phyloP scores from a whole-genome alignment of 2,888 invertebrate genomes.

The Rhorus exstirpatorius region DNA sequence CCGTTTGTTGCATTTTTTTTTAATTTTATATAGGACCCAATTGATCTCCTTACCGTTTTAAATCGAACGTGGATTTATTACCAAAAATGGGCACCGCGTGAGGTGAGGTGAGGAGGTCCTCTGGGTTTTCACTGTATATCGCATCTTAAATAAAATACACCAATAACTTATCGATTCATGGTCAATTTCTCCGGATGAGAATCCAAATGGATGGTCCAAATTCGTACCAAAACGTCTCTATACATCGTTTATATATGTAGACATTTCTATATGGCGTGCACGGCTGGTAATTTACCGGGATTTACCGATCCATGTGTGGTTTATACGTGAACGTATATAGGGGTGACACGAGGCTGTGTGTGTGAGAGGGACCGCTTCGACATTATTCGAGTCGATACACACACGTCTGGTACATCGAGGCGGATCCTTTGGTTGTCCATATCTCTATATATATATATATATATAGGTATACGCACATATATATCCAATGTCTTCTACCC shows the following conservation, averaged over 20 bases:
- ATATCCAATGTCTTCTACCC: conserved; percentile 16
- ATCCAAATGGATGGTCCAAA: neutral
- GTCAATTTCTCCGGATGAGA: neutral
- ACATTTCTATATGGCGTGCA: conserved; percentile 31
- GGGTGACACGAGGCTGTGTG: conserved; percentile 23
- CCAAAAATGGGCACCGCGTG: too few species aligned
- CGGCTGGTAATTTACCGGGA: conserved; percentile 61
- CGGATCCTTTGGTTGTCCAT: conserved; percentile 13
- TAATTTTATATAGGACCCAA: too few species aligned
- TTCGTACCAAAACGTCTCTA: conserved; percentile 16
- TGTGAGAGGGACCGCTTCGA: conserved; percentile 25
- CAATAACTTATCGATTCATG: conserved; percentile 4
- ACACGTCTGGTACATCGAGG: conserved; percentile 13
- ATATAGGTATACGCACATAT: neutral
- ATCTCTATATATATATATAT: neutral
- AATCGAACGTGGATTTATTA: too few species aligned
- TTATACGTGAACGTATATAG: neutral
- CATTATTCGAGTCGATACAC: conserved; percentile 63
- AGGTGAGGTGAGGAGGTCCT: too few species aligned
- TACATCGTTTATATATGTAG: neutral
- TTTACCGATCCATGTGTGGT: conserved; percentile 39
- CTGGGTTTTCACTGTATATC: too few species aligned
- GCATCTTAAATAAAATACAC: neutral
- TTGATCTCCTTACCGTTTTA: too few species aligned
- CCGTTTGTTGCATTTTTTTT: too few species aligned